A percentile compares a stretch with the other conserved stretches of the same genome.
Conservation (phyloP, 30 jellyfish, hydroid and myxozoan genomes). For the Aurelia sp. region DNA sequence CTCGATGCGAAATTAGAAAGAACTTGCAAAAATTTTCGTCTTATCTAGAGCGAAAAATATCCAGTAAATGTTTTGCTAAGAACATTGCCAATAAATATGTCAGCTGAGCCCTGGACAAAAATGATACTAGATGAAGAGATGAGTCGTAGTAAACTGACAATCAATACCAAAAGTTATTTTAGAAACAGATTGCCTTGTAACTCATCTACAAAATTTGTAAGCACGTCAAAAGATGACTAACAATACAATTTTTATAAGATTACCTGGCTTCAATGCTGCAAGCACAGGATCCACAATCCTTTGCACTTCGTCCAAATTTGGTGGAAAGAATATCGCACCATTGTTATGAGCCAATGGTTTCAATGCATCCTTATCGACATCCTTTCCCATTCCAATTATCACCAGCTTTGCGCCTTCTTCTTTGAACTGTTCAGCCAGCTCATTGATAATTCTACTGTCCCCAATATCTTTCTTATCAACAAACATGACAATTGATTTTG, state of each 20-base stretch:
- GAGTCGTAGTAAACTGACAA: too few relatives aligned
- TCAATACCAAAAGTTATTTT: too few relatives aligned
- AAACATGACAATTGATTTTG: slow-evolving; percentile 79
- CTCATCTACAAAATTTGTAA: too few relatives aligned
- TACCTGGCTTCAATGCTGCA: slow-evolving; percentile 84
- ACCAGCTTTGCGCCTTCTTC: slow-evolving; percentile 81
- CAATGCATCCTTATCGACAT: slow-evolving; percentile 42
- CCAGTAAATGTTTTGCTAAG: too few relatives aligned
- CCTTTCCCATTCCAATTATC: slow-evolving; percentile 80
- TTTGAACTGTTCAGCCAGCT: slow-evolving; percentile 71
- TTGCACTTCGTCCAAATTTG: slow-evolving; percentile 72
- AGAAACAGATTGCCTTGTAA: too few relatives aligned
- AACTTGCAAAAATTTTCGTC: too few relatives aligned
- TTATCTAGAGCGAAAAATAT: too few relatives aligned
- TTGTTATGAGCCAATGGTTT: slow-evolving; percentile 39
- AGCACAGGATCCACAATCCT: slow-evolving; percentile 64
- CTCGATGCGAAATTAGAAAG: too few relatives aligned
- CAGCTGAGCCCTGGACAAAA: too few relatives aligned
- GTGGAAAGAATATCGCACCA: slow-evolving; percentile 91
- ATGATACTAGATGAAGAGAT: too few relatives aligned
- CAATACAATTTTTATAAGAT: background rate
- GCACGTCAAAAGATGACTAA: too few relatives aligned
- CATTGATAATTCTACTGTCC: slow-evolving; percentile 47
- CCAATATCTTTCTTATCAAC: slow-evolving; percentile 73
- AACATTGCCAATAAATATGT: too few relatives aligned